Percentiles rank a stretch among this genome's conserved stretches.
These are phyloP conservation scores for Corythoichthys haematopterus DNA, from an alignment of 2,113 vertebrate genomes.

Conservation along the genomic window DNA sequence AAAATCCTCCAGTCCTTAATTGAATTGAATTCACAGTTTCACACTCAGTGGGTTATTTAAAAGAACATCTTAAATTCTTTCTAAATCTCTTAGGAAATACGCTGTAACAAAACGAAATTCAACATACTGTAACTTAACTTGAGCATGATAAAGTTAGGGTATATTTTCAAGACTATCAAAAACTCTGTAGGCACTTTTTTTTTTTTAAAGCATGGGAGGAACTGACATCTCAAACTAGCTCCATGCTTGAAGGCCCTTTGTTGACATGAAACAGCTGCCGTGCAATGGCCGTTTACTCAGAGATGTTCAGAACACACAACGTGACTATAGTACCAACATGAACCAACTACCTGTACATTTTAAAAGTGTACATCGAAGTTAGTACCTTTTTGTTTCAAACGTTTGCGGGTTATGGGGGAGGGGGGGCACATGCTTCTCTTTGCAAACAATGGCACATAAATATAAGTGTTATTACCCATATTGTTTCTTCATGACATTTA, in stretches of 20 bases:
- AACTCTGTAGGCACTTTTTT: neutral
- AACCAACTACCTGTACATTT: neutral
- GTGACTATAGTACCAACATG: neutral
- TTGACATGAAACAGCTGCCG: constrained; percentile 26
- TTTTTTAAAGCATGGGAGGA: neutral
- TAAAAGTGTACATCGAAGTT: neutral
- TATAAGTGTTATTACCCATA: no score
- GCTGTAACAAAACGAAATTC: neutral
- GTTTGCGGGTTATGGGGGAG: no score
- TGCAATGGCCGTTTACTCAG: neutral
- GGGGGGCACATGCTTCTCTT: no score
- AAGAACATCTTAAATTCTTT: neutral
- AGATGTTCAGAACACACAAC: neutral
- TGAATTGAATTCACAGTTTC: neutral
- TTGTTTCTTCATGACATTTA: neutral
- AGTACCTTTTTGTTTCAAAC: neutral
- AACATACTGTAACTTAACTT: neutral
- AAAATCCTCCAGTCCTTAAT: neutral
- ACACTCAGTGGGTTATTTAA: neutral
- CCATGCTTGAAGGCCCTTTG: neutral
- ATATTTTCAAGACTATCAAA: neutral
- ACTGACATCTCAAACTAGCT: neutral
- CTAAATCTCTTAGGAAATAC: neutral
- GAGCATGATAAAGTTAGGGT: neutral
- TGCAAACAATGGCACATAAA: no score